A percentile compares a stretch with the other conserved stretches of the same genome.
phyloP scores from a whole-genome alignment of 1,140 invertebrate genomes.

The Polyergus mexicanus region DNA sequence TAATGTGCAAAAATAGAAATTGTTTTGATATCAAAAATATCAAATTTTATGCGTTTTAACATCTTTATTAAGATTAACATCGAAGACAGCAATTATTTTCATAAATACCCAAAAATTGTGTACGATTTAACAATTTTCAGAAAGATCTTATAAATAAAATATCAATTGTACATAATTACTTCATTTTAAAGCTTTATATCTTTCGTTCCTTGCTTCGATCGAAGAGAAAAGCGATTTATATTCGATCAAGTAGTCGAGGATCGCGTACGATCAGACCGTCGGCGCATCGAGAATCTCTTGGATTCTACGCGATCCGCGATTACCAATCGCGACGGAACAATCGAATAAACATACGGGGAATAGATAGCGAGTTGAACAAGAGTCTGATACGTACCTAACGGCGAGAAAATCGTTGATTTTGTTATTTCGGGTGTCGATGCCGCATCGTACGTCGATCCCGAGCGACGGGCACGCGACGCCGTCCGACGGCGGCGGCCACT shows the following conservation, averaged over 20 bases:
- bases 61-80: background rate
- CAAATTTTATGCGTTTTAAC: background rate
- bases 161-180: background rate
- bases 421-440: background rate
- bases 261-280: background rate
- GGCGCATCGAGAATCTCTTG: conserved; percentile 14
- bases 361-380: background rate
- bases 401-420: conserved; percentile 6
- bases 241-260: conserved; percentile 25
- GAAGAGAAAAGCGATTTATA: conserved; percentile 10
- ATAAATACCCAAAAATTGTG: background rate
- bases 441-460: conserved; percentile 43
- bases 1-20: background rate
- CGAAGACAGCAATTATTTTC: background rate
- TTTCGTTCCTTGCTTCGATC: background rate
- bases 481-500: conserved; percentile 20
- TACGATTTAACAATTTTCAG: background rate
- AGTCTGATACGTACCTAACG: conserved; percentile 41
- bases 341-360: background rate
- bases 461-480: conserved; percentile 46
- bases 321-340: background rate
- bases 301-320: background rate
- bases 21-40: background rate
- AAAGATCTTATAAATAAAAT: background rate
- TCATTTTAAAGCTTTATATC: background rate